These are phyloP conservation scores for Halisarca cf. caerulea DNA, from an alignment of 37 sponge, comb jelly and placozoan species.

Conservation along the genomic window DNA sequence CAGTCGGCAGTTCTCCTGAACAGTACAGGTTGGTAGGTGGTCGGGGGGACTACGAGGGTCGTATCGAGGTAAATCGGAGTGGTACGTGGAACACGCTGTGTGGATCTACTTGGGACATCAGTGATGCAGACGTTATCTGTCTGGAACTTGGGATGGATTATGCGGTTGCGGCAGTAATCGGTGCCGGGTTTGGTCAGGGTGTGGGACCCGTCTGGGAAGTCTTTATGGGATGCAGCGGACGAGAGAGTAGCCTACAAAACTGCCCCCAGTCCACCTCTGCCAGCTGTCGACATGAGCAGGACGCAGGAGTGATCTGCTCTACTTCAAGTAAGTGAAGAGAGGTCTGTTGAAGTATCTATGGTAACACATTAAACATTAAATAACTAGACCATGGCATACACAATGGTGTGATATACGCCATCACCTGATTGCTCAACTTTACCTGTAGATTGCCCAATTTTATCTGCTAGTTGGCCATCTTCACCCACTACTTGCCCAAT, in stretches of 20 bases:
- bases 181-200: neutral
- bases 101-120: slow-evolving; percentile 18
- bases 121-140: slow-evolving; percentile 16
- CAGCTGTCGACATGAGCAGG: no score
- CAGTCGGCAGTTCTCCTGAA: no score
- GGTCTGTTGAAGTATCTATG: no score
- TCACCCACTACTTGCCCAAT: no score
- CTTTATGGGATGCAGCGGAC: neutral
- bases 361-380: no score
- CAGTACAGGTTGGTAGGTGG: slow-evolving; percentile 8
- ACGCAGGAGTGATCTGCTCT: no score
- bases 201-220: neutral
- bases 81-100: slow-evolving; percentile 6
- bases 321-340: no score
- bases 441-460: no score
- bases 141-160: slow-evolving; percentile 1
- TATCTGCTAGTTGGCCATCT: no score
- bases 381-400: no score
- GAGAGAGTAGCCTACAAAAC: slow-evolving; percentile 18
- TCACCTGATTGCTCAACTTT: no score
- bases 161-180: neutral
- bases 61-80: neutral
- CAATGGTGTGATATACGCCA: no score
- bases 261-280: neutral
- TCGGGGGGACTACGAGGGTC: slow-evolving; percentile 1